Conservation (phyloP, 2,113 vertebrate genomes). For the Microcebus tavaratra region DNA sequence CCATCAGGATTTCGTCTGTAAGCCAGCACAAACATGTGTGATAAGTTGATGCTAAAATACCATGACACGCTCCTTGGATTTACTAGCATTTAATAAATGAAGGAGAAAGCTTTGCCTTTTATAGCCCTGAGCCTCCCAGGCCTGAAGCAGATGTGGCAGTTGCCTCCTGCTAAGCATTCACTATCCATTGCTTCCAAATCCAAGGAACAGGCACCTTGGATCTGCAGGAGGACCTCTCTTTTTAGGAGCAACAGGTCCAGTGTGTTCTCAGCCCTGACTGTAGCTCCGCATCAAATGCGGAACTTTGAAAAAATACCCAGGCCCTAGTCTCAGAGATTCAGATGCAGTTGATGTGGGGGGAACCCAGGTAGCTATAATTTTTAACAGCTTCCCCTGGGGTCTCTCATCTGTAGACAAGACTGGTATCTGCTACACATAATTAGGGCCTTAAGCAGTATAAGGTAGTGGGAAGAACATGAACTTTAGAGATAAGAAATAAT, state of each 20-base stretch:
- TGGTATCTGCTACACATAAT: neutral
- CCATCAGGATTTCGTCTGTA: constrained; percentile 52
- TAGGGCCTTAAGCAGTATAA: neutral
- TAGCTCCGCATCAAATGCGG: neutral
- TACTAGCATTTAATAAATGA: constrained; percentile 82
- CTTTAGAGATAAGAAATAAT: neutral
- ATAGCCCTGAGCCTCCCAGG: constrained; percentile 78
- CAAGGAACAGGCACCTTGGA: constrained; percentile 13
- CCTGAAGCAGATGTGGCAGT: constrained; percentile 58
- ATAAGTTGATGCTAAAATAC: constrained; percentile 82
- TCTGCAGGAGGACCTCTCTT: neutral
- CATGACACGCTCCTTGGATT: constrained; percentile 79
- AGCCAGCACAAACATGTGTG: constrained; percentile 76
- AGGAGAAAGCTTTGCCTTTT: constrained; percentile 85
- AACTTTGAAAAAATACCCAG: neutral
- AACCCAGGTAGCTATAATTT: neutral
- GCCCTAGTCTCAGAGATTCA: neutral
- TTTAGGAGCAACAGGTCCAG: neutral
- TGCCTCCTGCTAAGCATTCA: constrained; percentile 69
- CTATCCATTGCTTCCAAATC: constrained; percentile 51
- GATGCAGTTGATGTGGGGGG: neutral
- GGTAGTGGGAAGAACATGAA: neutral
- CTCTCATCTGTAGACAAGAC: neutral
- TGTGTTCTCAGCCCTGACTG: neutral
- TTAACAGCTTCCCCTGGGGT: neutral